These are phyloP conservation scores for Magallana angulata DNA, from an alignment of 1,140 invertebrate species.

Conservation along the genomic window DNA sequence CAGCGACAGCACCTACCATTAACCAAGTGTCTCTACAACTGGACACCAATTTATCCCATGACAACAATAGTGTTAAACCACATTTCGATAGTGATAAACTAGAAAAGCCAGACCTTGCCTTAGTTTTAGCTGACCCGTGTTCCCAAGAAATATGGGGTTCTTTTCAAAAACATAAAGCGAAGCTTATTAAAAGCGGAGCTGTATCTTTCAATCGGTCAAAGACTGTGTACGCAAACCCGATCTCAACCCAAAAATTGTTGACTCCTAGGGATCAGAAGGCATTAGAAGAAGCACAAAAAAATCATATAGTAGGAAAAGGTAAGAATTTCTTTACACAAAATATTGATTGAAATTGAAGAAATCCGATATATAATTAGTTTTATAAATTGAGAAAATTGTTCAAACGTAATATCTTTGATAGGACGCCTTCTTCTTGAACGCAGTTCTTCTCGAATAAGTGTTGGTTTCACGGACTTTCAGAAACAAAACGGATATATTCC, in stretches of 20 bases:
- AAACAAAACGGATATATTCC: neutral
- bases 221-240: slow-evolving; percentile 56
- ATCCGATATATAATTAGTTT: too few species aligned
- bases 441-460: neutral
- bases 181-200: slow-evolving; percentile 48
- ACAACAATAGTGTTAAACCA: too few species aligned
- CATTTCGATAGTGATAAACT: neutral
- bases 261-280: slow-evolving; percentile 54
- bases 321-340: neutral
- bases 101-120: slow-evolving; percentile 28
- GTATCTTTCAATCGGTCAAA: slow-evolving; percentile 53
- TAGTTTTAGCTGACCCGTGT: slow-evolving; percentile 52
- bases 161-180: slow-evolving; percentile 56
- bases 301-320: slow-evolving; percentile 63
- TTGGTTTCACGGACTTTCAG: neutral
- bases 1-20: neutral
- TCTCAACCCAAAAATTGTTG: slow-evolving; percentile 61
- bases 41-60: neutral
- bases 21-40: neutral
- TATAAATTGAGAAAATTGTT: neutral
- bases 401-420: neutral
- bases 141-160: slow-evolving; percentile 52
- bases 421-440: slow-evolving; percentile 34
- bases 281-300: slow-evolving; percentile 57
- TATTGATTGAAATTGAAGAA: neutral